phyloP scores from a whole-genome alignment of 1,140 invertebrate species.

The Heliconius melpomene region DNA sequence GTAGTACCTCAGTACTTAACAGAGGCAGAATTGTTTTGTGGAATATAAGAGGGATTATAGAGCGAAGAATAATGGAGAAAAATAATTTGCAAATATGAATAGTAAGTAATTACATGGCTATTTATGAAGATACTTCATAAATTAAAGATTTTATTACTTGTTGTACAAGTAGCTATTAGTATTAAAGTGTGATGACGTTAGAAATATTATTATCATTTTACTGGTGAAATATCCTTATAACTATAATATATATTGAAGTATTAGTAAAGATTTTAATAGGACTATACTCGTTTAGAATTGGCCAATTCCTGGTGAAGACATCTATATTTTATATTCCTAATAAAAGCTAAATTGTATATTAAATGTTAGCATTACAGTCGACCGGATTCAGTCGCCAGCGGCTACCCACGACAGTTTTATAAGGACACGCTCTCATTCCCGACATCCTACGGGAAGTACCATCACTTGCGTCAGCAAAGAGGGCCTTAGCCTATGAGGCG shows the following conservation, averaged over 20 bases:
- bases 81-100: background rate
- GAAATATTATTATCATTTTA: background rate
- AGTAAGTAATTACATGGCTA: background rate
- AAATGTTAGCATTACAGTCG: conserved; percentile 45
- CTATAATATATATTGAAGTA: no score
- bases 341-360: conserved; percentile 38
- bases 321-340: conserved; percentile 23
- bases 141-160: background rate
- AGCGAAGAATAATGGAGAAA: background rate
- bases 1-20: no score
- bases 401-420: conserved; percentile 76
- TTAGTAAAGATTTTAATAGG: background rate
- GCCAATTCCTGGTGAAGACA: background rate
- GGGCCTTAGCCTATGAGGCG: conserved; percentile 63
- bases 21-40: no score
- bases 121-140: background rate
- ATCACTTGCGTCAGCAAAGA: conserved; percentile 70
- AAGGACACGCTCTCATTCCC: conserved; percentile 78
- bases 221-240: background rate
- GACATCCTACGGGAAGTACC: conserved; percentile 76
- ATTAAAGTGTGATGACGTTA: background rate
- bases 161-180: background rate
- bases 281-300: no score
- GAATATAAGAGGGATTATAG: background rate
- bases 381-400: conserved; percentile 48